Conservation (phyloP, 2,888 invertebrate genomes). For the Drosophila putrida region DNA sequence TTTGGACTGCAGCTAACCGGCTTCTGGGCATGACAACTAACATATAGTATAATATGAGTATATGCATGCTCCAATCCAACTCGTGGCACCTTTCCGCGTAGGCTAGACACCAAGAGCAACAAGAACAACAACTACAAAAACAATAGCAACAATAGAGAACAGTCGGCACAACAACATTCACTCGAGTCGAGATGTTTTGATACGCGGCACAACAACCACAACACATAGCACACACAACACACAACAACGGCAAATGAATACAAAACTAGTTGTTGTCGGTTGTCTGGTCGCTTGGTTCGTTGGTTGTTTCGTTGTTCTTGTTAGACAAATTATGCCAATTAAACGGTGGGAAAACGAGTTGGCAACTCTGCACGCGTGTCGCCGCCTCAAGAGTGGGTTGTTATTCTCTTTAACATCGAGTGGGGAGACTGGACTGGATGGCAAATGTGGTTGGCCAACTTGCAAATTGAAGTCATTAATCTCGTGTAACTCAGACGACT, state of each 20-base stretch:
- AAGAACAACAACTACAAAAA: conserved; percentile 15
- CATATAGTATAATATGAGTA: conserved; percentile 9
- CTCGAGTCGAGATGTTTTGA: conserved; percentile 46
- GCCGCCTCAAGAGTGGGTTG: conserved; percentile 51
- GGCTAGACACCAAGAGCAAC: conserved; percentile 47
- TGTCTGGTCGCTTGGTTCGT: conserved; percentile 18
- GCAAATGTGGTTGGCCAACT: conserved; percentile 35
- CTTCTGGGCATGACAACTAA: conserved; percentile 36
- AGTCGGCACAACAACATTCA: conserved; percentile 43
- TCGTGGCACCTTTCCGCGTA: conserved; percentile 57
- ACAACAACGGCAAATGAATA: conserved; percentile 36
- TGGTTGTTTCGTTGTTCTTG: conserved; percentile 58
- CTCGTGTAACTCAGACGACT: conserved; percentile 17
- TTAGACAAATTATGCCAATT: conserved; percentile 82
- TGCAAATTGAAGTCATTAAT: conserved; percentile 59
- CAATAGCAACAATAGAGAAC: conserved; percentile 28
- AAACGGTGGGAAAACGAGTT: conserved; percentile 79
- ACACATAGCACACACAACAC: conserved; percentile 5
- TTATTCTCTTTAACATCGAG: conserved; percentile 15
- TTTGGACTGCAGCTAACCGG: conserved; percentile 34
- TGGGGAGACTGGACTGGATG: conserved; percentile 58
- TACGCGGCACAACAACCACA: conserved; percentile 37
- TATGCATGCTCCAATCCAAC: conserved; percentile 17
- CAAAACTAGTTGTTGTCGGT: conserved; percentile 63
- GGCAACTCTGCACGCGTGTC: conserved; percentile 66